These are phyloP conservation scores for Turdus rufiventris DNA, from an alignment of 2,113 vertebrate genomes.

Conservation along the genomic window DNA sequence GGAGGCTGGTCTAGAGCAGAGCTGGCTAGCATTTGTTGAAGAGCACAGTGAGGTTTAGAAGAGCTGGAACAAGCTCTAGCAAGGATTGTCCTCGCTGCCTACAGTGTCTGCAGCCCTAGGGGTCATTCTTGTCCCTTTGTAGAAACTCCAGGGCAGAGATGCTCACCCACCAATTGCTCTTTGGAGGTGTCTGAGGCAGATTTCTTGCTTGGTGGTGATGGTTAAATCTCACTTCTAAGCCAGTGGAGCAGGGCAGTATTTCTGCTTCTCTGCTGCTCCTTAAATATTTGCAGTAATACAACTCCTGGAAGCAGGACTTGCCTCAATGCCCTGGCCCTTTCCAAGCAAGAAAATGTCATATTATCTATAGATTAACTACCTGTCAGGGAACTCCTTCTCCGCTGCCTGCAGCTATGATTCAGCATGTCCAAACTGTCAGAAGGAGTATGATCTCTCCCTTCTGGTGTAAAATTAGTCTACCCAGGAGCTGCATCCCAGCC, in stretches of 20 bases:
- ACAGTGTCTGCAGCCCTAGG: background rate
- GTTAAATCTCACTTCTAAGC: background rate
- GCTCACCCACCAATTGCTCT: background rate
- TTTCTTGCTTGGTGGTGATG: background rate
- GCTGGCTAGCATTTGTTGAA: background rate
- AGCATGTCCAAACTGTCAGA: background rate
- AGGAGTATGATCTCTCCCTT: background rate
- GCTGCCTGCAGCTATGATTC: background rate
- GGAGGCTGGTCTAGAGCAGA: background rate
- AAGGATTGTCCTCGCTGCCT: background rate
- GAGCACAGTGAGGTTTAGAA: background rate
- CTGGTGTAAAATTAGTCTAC: background rate
- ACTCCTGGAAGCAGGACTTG: background rate
- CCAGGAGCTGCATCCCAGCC: background rate
- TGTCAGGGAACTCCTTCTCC: background rate
- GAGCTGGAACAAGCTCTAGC: background rate
- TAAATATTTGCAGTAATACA: background rate
- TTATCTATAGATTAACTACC: background rate
- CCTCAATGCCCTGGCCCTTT: background rate
- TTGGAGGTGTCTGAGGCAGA: background rate
- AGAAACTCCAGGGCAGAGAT: background rate
- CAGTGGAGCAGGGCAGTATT: background rate
- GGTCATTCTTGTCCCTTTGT: background rate
- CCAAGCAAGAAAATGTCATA: background rate
- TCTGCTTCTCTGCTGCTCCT: background rate